These are phyloP conservation scores for Ormyrus thymus DNA, from an alignment of 2,888 invertebrate species.

Conservation along the genomic window DNA sequence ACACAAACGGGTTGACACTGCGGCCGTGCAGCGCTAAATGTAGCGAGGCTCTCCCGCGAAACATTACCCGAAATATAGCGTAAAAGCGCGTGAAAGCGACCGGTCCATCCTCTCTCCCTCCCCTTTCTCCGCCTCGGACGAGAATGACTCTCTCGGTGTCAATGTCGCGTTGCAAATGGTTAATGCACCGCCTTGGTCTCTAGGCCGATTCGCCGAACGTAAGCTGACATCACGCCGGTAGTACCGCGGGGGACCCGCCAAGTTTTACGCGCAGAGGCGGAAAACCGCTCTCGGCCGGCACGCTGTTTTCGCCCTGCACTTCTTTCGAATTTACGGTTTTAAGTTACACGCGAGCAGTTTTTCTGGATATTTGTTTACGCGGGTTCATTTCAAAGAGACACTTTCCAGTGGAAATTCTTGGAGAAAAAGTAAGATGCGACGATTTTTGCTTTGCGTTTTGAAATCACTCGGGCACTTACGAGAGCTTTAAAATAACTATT, in stretches of 20 bases:
- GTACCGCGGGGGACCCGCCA: conserved; percentile 3
- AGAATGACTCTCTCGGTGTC: conserved; percentile 23
- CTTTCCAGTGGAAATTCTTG: too few relatives aligned
- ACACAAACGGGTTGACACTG: conserved; percentile 9
- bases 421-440: background rate
- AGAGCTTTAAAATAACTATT: too few relatives aligned
- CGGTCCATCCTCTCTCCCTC: background rate
- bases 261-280: conserved; percentile 10
- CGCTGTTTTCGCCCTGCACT: too few relatives aligned
- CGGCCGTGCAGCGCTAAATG: conserved; percentile 39
- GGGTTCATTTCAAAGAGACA: too few relatives aligned
- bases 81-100: conserved; percentile 14
- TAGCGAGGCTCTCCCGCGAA: conserved; percentile 15
- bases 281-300: too few relatives aligned
- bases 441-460: background rate
- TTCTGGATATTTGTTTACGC: too few relatives aligned
- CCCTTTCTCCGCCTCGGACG: too few relatives aligned
- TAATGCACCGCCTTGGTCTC: conserved; percentile 10
- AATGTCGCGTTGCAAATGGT: conserved; percentile 40
- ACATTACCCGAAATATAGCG: conserved; percentile 3
- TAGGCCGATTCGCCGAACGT: background rate
- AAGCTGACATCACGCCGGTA: conserved; percentile 18
- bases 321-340: too few relatives aligned
- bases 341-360: too few relatives aligned
- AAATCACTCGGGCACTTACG: too few relatives aligned